A percentile compares a stretch with the other conserved stretches of the same genome.
phyloP scores from a whole-genome alignment of 2,797 vertebrate species.

The Podargus strigoides region DNA sequence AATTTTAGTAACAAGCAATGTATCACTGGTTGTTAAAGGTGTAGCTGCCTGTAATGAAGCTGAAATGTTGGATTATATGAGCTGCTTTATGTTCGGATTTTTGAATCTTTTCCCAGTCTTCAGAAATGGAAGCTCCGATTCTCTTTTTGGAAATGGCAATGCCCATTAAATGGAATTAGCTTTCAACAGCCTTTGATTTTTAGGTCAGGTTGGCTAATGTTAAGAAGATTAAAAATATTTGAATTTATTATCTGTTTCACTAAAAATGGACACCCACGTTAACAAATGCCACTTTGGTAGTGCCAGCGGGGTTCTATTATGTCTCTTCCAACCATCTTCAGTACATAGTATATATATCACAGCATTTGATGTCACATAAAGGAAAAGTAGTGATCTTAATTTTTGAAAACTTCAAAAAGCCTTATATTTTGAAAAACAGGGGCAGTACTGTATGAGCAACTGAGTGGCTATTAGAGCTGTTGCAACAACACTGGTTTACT shows the following conservation, averaged over 20 bases:
- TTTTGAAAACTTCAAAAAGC: not conserved
- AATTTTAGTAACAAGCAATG: not conserved
- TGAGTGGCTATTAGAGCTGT: not conserved
- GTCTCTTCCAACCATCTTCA: not conserved
- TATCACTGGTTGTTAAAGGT: not conserved
- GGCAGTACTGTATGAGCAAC: not conserved
- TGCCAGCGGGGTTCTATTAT: not conserved
- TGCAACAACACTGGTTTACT: not conserved
- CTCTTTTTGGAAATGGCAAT: not conserved
- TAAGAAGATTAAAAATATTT: conserved; percentile 23
- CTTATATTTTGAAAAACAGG: not conserved
- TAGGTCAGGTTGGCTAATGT: not conserved
- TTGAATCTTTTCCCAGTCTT: not conserved
- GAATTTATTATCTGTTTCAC: not conserved
- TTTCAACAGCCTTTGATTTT: not conserved
- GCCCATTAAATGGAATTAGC: not conserved
- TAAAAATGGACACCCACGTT: not conserved
- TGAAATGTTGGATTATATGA: accelerated
- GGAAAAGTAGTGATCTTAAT: not conserved
- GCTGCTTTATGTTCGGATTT: not conserved
- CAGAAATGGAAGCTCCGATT: not conserved
- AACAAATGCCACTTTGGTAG: not conserved
- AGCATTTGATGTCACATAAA: not conserved
- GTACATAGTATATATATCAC: accelerated
- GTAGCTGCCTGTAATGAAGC: not conserved